phyloP scores from a whole-genome alignment of 1,140 invertebrate species.

The Lordiphosa stackelbergi region DNA sequence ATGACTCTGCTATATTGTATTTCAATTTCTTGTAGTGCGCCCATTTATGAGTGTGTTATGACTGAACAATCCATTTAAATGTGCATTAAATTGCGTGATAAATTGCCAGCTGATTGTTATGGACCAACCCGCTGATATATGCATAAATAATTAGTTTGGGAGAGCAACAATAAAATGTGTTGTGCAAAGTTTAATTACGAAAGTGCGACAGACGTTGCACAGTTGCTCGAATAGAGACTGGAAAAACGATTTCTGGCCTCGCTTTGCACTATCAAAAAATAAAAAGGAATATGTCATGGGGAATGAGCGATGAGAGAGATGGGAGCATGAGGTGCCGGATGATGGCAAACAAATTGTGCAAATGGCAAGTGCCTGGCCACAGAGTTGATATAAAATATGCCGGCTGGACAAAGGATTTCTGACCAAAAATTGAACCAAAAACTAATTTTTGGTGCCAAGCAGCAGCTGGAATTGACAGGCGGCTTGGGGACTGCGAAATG shows the following conservation, averaged over 20 bases:
- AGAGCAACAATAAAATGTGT: slow-evolving; percentile 54
- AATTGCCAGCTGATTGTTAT: slow-evolving; percentile 35
- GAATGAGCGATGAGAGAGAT: slow-evolving; percentile 8
- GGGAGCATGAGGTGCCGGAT: slow-evolving; percentile 1
- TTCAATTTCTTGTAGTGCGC: slow-evolving; percentile 34
- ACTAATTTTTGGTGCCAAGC: slow-evolving; percentile 47
- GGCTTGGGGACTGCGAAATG: not conserved
- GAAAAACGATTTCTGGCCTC: slow-evolving; percentile 35
- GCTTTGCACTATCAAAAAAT: slow-evolving; percentile 2
- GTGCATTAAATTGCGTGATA: slow-evolving; percentile 67
- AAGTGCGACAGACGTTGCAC: slow-evolving; percentile 33
- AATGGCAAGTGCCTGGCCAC: slow-evolving; percentile 44
- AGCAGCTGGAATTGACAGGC: slow-evolving; percentile 65
- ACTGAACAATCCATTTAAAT: slow-evolving; percentile 33
- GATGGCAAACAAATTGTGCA: slow-evolving; percentile 53
- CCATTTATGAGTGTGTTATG: slow-evolving; percentile 25
- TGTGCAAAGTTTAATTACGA: slow-evolving; percentile 64
- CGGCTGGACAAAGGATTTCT: slow-evolving; percentile 47
- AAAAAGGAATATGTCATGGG: too few species aligned
- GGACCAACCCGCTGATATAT: slow-evolving; percentile 35
- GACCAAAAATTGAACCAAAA: slow-evolving; percentile 55
- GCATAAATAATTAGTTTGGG: slow-evolving; percentile 53
- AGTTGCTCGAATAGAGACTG: slow-evolving; percentile 23
- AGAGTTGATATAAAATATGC: slow-evolving; percentile 57
- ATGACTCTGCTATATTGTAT: slow-evolving; percentile 26